These are phyloP conservation scores for Pheucticus melanocephalus DNA, from an alignment of 2,113 vertebrate genomes.

Conservation along the genomic window DNA sequence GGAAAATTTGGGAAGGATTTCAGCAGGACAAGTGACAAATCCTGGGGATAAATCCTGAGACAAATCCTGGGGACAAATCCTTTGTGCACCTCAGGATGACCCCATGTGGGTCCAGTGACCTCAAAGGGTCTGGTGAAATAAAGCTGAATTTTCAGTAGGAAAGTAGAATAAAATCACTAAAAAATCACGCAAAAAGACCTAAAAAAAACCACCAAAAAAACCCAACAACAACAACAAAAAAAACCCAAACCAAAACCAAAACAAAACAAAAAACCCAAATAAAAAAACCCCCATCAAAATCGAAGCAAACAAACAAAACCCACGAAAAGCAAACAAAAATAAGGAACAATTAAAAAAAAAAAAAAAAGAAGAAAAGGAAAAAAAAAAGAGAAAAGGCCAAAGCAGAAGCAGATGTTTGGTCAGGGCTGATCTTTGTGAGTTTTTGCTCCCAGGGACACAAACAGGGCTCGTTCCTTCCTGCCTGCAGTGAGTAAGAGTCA, in stretches of 20 bases:
- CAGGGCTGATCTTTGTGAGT: neutral
- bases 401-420: constrained; percentile 12
- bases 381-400: neutral
- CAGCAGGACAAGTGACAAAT: neutral
- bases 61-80: neutral
- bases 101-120: neutral
- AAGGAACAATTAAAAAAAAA: neutral
- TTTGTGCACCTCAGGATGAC: neutral
- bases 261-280: neutral
- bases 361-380: rapidly evolving
- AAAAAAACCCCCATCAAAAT: neutral
- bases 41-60: neutral
- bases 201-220: neutral
- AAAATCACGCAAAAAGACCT: neutral
- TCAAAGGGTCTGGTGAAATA: neutral
- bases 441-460: neutral
- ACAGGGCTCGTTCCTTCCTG: neutral
- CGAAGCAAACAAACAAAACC: neutral
- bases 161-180: neutral
- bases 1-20: neutral
- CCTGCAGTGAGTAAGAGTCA: neutral
- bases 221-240: neutral
- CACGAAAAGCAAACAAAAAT: neutral
- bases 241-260: neutral
- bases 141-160: neutral